Conservation (phyloP, 2,888 invertebrate species). For the Empis stercorea region DNA sequence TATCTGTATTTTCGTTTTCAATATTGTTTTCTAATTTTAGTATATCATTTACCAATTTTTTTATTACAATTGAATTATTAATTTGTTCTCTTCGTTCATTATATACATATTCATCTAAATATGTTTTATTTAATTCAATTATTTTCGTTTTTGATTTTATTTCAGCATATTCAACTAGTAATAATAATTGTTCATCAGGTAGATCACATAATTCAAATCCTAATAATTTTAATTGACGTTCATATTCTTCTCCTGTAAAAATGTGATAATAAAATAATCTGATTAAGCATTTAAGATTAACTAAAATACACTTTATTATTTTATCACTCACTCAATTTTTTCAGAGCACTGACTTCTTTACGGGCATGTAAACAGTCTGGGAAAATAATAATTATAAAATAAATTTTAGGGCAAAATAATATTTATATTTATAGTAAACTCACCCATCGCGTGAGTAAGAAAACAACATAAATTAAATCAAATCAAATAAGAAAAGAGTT, state of each 20-base stretch:
- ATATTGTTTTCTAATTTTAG: conserved; percentile 18
- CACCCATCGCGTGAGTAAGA: no score
- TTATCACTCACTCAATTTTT: conserved; percentile 17
- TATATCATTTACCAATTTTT: conserved; percentile 18
- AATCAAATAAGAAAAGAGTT: no score
- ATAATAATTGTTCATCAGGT: conserved; percentile 20
- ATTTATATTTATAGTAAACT: no score
- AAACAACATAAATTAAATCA: no score
- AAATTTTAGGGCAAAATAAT: no score
- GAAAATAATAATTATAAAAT: neutral
- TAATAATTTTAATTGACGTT: conserved; percentile 22
- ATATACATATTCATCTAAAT: conserved; percentile 24
- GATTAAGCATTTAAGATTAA: no score
- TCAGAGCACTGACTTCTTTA: conserved; percentile 18
- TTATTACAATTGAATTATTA: conserved; percentile 16
- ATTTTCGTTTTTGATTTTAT: conserved; percentile 21
- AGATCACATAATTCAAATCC: conserved; percentile 26
- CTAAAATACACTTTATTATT: neutral
- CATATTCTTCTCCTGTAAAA: conserved; percentile 23
- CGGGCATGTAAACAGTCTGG: conserved; percentile 20
- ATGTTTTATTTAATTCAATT: conserved; percentile 19
- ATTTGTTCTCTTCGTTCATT: conserved; percentile 21
- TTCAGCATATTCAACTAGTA: conserved; percentile 23
- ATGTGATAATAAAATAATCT: no score
- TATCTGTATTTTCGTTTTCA: conserved; percentile 18